Evolutionary conservation across 1,140 invertebrate genomes (phyloP), one percentile per base, ranked within the genome.

Genomic region (Melanaphis sacchari): DNA sequence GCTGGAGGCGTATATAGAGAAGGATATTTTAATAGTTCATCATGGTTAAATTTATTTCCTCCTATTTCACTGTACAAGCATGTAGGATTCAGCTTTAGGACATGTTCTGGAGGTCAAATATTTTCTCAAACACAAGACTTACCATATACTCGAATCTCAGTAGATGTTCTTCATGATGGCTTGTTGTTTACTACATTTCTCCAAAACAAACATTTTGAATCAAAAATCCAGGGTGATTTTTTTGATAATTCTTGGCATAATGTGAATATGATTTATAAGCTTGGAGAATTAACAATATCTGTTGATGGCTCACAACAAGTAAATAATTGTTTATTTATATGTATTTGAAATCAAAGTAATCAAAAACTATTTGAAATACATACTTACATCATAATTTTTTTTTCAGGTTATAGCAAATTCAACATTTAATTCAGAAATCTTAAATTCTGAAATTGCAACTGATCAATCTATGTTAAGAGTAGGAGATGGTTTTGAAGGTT

Each of bases 171-270:
- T 95, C 96, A 96, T 93, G 95, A 97, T 91, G 96, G 97, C 94
- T 96, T 96, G 94, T 96, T 97, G 91, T 96, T 97, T 94, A 95
- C 97, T 82, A 96, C 96, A 94, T 97, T 96, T 38, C 95, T 97
- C 11, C 95, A 94, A 95, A 96, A 94, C 94, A 96, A 95, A 94
- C 95, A 95, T 49, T 96, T 96, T 94, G 97, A 97, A 94, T 96
- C 96, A 2, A 95, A 95, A 90, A 95, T 98, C n/a, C 96, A 95
- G 90, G 96, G 96, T 54, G 96, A 96, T 94, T 96, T 97, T 93
- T 95, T 98, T 26, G 97, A 98, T 95, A 98, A 98, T 95, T 96
- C 95, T 94, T 98, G 98, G 98, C 97, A 98, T 95, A 97, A 96
- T 94, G 96, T 97, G n/a, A 96, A 96, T 94, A 95, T 98, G 31